phyloP scores from a whole-genome alignment of 2,113 vertebrate species.

The Ceratotherium simum region DNA sequence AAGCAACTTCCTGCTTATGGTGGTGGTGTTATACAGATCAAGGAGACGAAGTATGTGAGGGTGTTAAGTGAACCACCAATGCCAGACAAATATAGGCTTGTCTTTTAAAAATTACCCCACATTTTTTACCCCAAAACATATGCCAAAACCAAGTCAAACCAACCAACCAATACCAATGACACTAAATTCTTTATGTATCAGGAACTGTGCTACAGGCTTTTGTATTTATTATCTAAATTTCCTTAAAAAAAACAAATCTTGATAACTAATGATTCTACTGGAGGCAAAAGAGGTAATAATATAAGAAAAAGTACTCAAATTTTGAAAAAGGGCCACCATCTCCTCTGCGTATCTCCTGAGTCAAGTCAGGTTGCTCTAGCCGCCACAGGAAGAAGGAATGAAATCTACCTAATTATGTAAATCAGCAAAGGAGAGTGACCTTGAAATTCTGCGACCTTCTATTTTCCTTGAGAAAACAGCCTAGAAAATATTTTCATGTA shows the following conservation, averaged over 20 bases:
- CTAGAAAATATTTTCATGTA: background rate
- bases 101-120: background rate
- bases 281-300: background rate
- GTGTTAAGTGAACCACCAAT: background rate
- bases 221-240: constrained; percentile 19
- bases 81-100: background rate
- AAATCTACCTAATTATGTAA: background rate
- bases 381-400: background rate
- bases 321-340: background rate
- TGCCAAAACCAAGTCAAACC: background rate
- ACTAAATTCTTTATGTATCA: background rate
- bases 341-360: background rate
- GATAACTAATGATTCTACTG: background rate
- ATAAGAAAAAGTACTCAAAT: background rate
- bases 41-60: background rate
- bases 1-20: background rate
- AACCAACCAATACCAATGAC: background rate
- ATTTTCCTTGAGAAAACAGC: background rate
- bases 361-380: background rate
- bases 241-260: background rate
- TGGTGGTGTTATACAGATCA: background rate
- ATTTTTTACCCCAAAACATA: background rate
- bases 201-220: background rate
- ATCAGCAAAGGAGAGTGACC: background rate
- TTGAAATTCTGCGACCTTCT: background rate